Evolutionary conservation across 2,113 vertebrate genomes (phyloP).

Genomic region (Pollimyrus isidori): DNA sequence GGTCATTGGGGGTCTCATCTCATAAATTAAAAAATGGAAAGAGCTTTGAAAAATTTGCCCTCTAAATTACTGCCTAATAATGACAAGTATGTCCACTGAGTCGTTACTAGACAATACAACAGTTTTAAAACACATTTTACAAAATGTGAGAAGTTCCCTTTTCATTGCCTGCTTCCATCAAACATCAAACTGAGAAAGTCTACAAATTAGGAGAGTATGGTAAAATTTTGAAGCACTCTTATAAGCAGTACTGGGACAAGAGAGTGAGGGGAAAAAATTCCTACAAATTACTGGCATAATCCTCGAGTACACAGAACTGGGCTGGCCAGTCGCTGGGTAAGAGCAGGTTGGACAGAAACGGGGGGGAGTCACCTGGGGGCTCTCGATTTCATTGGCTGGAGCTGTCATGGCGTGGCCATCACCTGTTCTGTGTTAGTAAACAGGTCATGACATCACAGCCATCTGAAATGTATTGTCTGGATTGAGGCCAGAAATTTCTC

Average conservation of each 20-base stretch:
- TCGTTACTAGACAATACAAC: neutral
- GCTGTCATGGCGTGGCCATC: neutral
- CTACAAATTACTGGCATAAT: neutral
- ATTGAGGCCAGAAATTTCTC: constrained; percentile 21
- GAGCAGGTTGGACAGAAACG: constrained; percentile 10
- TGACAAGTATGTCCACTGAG: neutral
- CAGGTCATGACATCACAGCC: constrained; percentile 56
- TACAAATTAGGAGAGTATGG: neutral
- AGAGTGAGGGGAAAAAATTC: neutral
- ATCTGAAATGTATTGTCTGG: constrained; percentile 34
- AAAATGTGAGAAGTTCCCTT: neutral
- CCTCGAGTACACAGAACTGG: neutral
- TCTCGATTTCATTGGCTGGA: neutral
- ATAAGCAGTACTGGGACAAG: constrained; percentile 30
- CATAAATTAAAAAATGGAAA: neutral
- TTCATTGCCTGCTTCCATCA: neutral
- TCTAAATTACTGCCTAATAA: neutral
- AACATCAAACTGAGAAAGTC: neutral
- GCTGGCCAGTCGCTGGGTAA: neutral
- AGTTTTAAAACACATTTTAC: neutral
- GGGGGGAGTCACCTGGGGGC: constrained; percentile 26
- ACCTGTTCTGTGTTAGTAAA: constrained; percentile 43
- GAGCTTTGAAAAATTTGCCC: neutral
- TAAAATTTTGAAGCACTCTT: neutral
- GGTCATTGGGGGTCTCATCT: neutral